Evolutionary conservation across 2,888 invertebrate genomes (phyloP).

Genomic region (Sinotaia quadrata): DNA sequence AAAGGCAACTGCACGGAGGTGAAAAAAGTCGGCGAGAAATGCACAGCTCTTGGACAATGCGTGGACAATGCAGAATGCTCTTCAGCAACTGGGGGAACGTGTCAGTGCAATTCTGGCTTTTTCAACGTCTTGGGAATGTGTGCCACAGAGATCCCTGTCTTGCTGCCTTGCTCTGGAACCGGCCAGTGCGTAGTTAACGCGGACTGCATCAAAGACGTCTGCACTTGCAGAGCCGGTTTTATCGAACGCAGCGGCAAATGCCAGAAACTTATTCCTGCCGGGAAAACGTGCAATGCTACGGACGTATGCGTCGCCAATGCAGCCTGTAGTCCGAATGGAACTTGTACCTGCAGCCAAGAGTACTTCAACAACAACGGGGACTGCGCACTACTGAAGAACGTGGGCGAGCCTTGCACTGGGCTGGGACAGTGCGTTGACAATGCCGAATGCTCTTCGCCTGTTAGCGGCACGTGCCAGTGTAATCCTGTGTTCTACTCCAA

Average conservation of each 20-base stretch:
- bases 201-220: constrained; percentile 21
- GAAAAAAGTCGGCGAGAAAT: constrained; percentile 24
- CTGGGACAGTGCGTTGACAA: constrained; percentile 29
- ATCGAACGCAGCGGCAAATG: constrained; percentile 22
- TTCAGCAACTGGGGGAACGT: constrained; percentile 22
- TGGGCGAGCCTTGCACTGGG: constrained; percentile 26
- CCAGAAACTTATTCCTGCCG: not conserved
- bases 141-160: constrained; percentile 16
- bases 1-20: constrained; percentile 21
- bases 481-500: constrained; percentile 15
- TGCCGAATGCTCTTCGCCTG: constrained; percentile 28
- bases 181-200: constrained; percentile 29
- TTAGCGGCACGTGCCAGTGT: constrained; percentile 18
- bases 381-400: constrained; percentile 21
- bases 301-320: constrained; percentile 25
- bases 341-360: constrained; percentile 14
- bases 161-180: constrained; percentile 9
- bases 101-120: constrained; percentile 21
- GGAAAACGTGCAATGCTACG: constrained; percentile 14
- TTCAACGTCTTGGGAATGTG: constrained; percentile 30
- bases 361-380: constrained; percentile 25
- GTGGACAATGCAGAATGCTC: constrained; percentile 29
- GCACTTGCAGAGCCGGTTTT: constrained; percentile 18
- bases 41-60: constrained; percentile 29
- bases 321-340: constrained; percentile 11